Evolutionary conservation across 92 coral and sea anemone genomes (phyloP).

Genomic region (Umimayanthus chanpuru): DNA sequence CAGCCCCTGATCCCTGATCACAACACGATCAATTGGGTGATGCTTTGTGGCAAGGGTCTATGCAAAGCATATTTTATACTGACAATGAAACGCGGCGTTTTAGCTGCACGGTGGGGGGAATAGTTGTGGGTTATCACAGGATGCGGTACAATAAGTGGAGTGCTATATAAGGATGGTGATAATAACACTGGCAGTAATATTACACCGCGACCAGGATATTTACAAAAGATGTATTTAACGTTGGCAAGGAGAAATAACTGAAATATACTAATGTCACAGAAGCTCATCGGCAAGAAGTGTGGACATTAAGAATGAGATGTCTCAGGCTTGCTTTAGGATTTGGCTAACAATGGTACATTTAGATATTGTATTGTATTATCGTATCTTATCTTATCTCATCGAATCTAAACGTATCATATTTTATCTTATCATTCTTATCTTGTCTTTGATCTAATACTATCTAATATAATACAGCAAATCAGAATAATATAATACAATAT

Average conservation of each 20-base stretch:
- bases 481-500: too few relatives aligned
- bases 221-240: not conserved
- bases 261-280: not conserved
- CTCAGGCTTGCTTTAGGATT: not conserved
- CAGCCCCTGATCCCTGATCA: too few relatives aligned
- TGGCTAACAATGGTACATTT: not conserved
- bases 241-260: not conserved
- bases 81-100: not conserved
- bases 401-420: not conserved
- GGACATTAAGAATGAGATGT: not conserved
- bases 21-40: too few relatives aligned
- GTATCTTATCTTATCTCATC: not conserved
- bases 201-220: not conserved
- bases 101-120: not conserved
- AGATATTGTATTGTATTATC: too few relatives aligned
- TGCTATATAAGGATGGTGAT: not conserved
- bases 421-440: not conserved
- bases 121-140: not conserved
- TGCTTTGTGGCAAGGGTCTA: not conserved
- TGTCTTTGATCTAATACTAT: too few relatives aligned
- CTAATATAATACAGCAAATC: too few relatives aligned
- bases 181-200: not conserved
- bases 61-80: too few relatives aligned
- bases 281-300: too few relatives aligned
- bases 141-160: not conserved